These are phyloP conservation scores for Gallinago solitaria DNA, from an alignment of 2,797 vertebrate species.

Conservation along the genomic window DNA sequence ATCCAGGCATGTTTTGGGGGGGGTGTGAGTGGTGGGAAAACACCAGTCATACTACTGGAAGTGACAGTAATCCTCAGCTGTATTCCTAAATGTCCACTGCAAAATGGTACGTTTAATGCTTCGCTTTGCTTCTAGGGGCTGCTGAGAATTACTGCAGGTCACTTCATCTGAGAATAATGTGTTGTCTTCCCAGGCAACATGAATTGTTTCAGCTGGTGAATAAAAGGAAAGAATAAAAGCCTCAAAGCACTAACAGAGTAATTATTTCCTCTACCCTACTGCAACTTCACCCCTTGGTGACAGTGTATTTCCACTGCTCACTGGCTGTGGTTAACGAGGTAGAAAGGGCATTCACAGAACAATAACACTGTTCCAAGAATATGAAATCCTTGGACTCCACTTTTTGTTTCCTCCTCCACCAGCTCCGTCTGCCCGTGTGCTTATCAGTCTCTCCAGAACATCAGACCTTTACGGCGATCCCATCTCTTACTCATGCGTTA, in stretches of 20 bases:
- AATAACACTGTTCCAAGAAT: neutral
- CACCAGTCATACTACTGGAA: neutral
- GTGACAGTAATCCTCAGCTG: neutral
- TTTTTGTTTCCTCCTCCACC: neutral
- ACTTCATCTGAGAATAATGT: neutral
- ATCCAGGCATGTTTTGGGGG: neutral
- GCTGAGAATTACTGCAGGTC: neutral
- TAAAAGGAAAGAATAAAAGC: neutral
- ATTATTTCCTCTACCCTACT: neutral
- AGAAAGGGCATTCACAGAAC: neutral
- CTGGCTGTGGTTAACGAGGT: neutral
- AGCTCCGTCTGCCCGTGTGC: neutral
- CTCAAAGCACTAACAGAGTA: neutral
- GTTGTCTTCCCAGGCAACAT: neutral
- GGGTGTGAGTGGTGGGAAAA: neutral
- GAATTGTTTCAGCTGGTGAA: neutral
- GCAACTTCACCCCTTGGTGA: neutral
- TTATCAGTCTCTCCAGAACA: conserved; percentile 37
- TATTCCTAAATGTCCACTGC: neutral
- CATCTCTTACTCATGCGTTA: conserved; percentile 23
- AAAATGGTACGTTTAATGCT: neutral
- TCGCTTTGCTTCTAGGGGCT: neutral
- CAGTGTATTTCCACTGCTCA: neutral
- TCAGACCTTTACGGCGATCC: neutral
- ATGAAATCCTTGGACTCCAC: neutral